Conservation (phyloP, 1,140 invertebrate species). For the Calosoma granatense region DNA sequence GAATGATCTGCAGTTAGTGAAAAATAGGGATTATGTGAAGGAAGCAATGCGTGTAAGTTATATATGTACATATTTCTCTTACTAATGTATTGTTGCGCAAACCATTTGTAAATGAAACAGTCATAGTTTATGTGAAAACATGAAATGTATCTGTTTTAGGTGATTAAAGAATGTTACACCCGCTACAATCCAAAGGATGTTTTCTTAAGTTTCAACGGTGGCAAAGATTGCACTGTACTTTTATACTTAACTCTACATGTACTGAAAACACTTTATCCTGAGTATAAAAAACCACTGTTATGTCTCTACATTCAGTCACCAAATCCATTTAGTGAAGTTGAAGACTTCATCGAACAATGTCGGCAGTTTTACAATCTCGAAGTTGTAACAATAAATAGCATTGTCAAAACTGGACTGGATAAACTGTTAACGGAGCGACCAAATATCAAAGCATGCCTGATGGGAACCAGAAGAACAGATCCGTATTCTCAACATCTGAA, state of each 20-base stretch:
- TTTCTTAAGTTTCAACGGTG: conserved; percentile 91
- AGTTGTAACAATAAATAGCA: conserved; percentile 53
- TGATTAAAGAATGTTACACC: conserved; percentile 32
- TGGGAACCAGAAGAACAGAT: conserved; percentile 81
- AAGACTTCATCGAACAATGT: conserved; percentile 67
- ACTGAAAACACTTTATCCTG: conserved; percentile 41
- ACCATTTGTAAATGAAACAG: no score
- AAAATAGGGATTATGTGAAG: background rate
- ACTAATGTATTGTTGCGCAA: no score
- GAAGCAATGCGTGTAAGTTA: background rate
- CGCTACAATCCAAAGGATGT: conserved; percentile 57
- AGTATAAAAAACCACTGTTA: conserved; percentile 30
- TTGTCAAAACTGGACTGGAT: conserved; percentile 60
- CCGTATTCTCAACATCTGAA: conserved; percentile 58
- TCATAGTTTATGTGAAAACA: background rate
- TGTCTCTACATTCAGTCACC: conserved; percentile 61
- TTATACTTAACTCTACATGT: conserved; percentile 65
- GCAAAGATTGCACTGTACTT: conserved; percentile 92
- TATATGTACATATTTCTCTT: no score
- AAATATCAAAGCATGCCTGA: conserved; percentile 68
- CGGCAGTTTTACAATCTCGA: conserved; percentile 61
- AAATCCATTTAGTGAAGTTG: conserved; percentile 77
- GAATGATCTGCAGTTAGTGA: background rate
- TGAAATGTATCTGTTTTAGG: background rate
- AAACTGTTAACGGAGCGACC: conserved; percentile 50